Evolutionary conservation across 1,140 invertebrate genomes (phyloP).

Genomic region (Diachasma alloeum): DNA sequence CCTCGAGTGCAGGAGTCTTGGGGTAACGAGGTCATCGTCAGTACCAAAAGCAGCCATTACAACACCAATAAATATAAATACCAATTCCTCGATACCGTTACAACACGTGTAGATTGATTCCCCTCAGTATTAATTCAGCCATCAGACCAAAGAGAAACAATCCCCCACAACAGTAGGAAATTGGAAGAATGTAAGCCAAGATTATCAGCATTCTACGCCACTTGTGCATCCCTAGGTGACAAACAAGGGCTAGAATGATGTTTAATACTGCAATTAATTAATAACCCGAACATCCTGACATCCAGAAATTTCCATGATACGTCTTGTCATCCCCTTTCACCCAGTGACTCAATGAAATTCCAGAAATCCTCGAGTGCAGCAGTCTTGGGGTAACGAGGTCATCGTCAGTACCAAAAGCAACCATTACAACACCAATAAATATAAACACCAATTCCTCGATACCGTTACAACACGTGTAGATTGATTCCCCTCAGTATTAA

Average conservation of each 20-base stretch:
- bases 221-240: neutral
- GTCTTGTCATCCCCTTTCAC: neutral
- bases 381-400: neutral
- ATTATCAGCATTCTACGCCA: neutral
- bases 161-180: neutral
- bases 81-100: conserved; percentile 2
- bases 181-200: neutral
- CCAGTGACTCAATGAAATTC: neutral
- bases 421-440: neutral
- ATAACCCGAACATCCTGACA: too few species aligned
- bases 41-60: neutral
- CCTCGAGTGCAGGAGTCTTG: neutral
- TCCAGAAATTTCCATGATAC: too few species aligned
- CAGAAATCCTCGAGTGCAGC: neutral
- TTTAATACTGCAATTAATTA: too few species aligned
- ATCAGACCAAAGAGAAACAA: neutral
- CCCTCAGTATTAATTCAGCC: neutral
- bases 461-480: conserved; percentile 14
- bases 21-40: neutral
- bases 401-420: neutral
- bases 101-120: conserved; percentile 8
- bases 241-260: too few species aligned
- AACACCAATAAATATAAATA: neutral
- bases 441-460: neutral
- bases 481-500: neutral